Conservation (phyloP, 2,113 vertebrate genomes). For the Ictalurus furcatus region DNA sequence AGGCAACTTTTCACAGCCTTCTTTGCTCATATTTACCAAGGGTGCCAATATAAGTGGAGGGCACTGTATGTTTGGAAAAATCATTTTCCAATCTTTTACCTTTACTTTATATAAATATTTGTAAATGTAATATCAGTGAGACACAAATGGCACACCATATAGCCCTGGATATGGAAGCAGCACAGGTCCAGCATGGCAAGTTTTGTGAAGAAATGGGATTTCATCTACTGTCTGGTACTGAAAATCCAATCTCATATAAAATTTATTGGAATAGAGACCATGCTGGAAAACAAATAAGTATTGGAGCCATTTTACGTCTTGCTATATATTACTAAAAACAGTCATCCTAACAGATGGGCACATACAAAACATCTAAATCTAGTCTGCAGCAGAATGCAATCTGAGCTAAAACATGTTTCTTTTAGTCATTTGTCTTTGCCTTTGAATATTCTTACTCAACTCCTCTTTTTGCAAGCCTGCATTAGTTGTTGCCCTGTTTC, state of each 20-base stretch:
- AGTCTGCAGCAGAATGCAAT: conserved; percentile 15
- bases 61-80: too few relatives aligned
- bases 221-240: background rate
- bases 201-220: background rate
- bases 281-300: conserved; percentile 9
- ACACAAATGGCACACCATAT: background rate
- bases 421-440: conserved; percentile 20
- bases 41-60: too few relatives aligned
- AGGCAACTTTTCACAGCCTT: too few relatives aligned
- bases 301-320: conserved; percentile 8
- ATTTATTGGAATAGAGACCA: background rate
- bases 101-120: background rate
- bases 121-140: background rate
- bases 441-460: conserved; percentile 4
- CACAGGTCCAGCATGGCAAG: background rate
- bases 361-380: background rate
- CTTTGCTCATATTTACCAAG: too few relatives aligned
- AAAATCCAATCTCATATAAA: conserved; percentile 3
- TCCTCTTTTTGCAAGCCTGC: background rate
- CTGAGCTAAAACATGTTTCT: background rate
- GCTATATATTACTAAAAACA: background rate
- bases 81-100: background rate
- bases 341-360: conserved; percentile 8
- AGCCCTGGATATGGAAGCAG: background rate
- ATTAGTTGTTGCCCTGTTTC: background rate